Evolutionary conservation across 2,797 vertebrate species (phyloP), one percentile per base, ranked within the genome.

Genomic region (Aselliscus stoliczkanus): DNA sequence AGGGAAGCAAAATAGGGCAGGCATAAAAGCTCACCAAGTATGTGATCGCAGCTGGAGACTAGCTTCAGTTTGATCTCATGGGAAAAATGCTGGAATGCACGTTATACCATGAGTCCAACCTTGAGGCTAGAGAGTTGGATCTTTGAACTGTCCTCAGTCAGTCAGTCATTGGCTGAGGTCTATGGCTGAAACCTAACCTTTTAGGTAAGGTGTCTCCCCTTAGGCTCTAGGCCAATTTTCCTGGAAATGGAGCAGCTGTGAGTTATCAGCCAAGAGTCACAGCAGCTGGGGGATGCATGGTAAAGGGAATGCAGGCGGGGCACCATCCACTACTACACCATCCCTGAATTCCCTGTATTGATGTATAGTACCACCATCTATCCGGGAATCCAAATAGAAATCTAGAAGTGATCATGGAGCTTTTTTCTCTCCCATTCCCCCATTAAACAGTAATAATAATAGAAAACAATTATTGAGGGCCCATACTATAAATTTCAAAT

Each of bases 371-470:
- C 39, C 37, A 80, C 42, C n/a, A 37, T 54, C 44, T 92, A 77
- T 42, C 65, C 15, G 65, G 54, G 21, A 90, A 86, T 76, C 29
- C 64, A 90, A 39, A 39, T 34, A 72, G 62, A 92, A 87, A 64
- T 77, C 39, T 77, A 27, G 56, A 62, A 90, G 42, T 60, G 27
- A 90, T 60, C 54, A 54, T 34, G 56, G 54, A 64, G 42, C 7
- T 4, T 4, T 87, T 90, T 25, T 25, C 37, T 56, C n/a, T 56
- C 29, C 83, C 11, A 50, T 23, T 23, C 7, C 20, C 39, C n/a
- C 47, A 83, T 93, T 65, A 90, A 67, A 69, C 80, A 83, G 42
- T 52, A 97, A 72, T 42, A 42, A 6, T 77, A 94, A 87, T 69
- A 73, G 11, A 73, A 34, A 52, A 13, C 7, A 87, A n/a, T 54